These are phyloP conservation scores for Manduca sexta DNA, from an alignment of 1,140 invertebrate species.

Conservation along the genomic window DNA sequence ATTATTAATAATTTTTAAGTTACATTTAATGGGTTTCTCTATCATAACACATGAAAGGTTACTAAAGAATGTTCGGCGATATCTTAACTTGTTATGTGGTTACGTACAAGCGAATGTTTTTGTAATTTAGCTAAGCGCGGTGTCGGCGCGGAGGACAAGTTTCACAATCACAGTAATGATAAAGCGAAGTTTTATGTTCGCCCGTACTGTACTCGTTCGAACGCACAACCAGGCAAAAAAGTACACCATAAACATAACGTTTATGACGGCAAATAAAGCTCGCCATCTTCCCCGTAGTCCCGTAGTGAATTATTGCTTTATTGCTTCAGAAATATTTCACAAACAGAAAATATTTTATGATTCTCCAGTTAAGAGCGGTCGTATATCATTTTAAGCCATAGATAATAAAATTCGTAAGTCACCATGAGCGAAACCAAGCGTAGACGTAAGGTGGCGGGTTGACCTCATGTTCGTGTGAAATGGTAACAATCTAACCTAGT, in stretches of 20 bases:
- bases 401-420: slow-evolving; percentile 73
- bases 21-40: too few relatives aligned
- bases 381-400: slow-evolving; percentile 73
- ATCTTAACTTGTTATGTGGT: too few relatives aligned
- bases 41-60: too few relatives aligned
- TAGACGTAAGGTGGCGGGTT: slow-evolving; percentile 14
- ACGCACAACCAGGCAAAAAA: slow-evolving; percentile 52
- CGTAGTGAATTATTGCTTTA: slow-evolving; percentile 73
- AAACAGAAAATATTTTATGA: slow-evolving; percentile 74
- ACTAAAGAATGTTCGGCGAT: too few relatives aligned
- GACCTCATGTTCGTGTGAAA: background rate
- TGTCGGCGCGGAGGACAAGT: slow-evolving; percentile 18
- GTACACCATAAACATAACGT: slow-evolving; percentile 63
- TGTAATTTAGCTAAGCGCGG: background rate
- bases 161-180: slow-evolving; percentile 37
- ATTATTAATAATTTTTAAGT: too few relatives aligned
- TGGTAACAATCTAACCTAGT: background rate
- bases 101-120: background rate
- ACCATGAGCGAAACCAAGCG: slow-evolving; percentile 54
- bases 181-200: slow-evolving; percentile 49
- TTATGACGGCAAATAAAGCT: slow-evolving; percentile 71
- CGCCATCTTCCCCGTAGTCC: slow-evolving; percentile 67
- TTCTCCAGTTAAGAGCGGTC: slow-evolving; percentile 67
- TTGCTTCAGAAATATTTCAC: slow-evolving; percentile 72
- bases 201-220: slow-evolving; percentile 32